Percentiles rank a stretch among this genome's conserved stretches.
phyloP scores from a whole-genome alignment of 2,888 invertebrate genomes.

The Apeira syringaria region DNA sequence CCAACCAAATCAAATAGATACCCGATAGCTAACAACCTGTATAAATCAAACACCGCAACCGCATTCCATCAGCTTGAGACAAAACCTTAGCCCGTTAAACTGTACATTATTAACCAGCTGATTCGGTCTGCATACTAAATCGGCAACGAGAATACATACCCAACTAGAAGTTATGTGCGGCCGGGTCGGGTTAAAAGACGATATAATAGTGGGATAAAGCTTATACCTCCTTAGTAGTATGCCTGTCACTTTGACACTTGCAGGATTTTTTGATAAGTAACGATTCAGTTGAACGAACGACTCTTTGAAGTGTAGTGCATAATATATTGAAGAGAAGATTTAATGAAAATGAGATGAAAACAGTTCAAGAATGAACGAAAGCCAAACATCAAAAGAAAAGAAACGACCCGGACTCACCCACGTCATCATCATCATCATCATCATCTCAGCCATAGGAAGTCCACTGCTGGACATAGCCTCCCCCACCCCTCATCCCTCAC shows the following conservation, averaged over 20 bases:
- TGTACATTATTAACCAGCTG: constrained; percentile 42
- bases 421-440: too few species aligned
- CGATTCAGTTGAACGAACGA: too few species aligned
- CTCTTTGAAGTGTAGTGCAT: too few species aligned
- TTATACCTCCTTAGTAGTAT: constrained; percentile 24
- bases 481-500: too few species aligned
- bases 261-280: too few species aligned
- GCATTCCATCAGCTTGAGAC: constrained; percentile 26
- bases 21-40: constrained; percentile 7
- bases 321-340: too few species aligned
- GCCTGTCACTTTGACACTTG: neutral
- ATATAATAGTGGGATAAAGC: constrained; percentile 37
- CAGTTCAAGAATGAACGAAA: too few species aligned
- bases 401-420: too few species aligned
- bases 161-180: constrained; percentile 40
- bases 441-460: too few species aligned
- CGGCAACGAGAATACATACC: constrained; percentile 28
- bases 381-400: too few species aligned
- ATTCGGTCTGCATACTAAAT: constrained; percentile 33
- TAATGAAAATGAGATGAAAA: too few species aligned
- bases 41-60: constrained; percentile 19
- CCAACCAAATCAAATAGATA: constrained; percentile 5
- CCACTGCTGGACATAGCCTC: too few species aligned
- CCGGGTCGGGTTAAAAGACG: constrained; percentile 41
- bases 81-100: constrained; percentile 15